Evolutionary conservation across 35 echinoderm and acorn worm species (phyloP), one percentile per base, ranked within the genome.

Genomic region (Nesometra sesokonis): DNA sequence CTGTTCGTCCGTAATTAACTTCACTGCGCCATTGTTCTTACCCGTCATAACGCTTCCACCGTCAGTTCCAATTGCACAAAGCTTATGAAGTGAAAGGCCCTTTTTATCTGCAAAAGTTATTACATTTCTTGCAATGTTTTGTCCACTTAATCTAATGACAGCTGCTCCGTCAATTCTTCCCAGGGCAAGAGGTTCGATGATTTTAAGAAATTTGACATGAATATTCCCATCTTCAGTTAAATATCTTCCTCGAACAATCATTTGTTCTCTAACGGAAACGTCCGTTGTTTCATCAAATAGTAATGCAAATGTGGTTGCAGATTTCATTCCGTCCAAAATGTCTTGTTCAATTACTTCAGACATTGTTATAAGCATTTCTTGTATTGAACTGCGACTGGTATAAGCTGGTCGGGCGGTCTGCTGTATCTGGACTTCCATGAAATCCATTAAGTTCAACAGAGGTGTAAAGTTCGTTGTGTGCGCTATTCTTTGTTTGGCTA

Each of bases 241-340:
- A 37, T 84, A 85, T 32, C 82, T 33, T n/a, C 32, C 43, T 36
- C 76, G 80, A 32, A 89, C 35, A 76, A 57, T 89, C 88, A 84
- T 84, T 78, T 89, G 81, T 77, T 84, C 88, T 27, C n/a, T 57
- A 38, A 89, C 52, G 32, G 39, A 84, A 39, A 43, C 82, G 34
- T 89, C 88, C 23, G 81, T 84, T 32, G 88, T 89, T 78, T 89
- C 81, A 31, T 89, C 88, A 78, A 89, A 83, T 33, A 89, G 57
- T 11, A 89, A 77, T 35, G 88, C 35, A 84, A 57, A 84, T 77
- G 34, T 84, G 81, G 77, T 83, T 21, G 57, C 38, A 36, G 19
- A 8, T 78, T 89, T 84, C 35, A 89, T 32, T 37, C 84, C 88
- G 4, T 52, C 47, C 34, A 89, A 35, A 17, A 83, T 84, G 15